These are phyloP conservation scores for Heliopora coerulea DNA, from an alignment of 92 coral and sea anemone genomes.

Conservation along the genomic window DNA sequence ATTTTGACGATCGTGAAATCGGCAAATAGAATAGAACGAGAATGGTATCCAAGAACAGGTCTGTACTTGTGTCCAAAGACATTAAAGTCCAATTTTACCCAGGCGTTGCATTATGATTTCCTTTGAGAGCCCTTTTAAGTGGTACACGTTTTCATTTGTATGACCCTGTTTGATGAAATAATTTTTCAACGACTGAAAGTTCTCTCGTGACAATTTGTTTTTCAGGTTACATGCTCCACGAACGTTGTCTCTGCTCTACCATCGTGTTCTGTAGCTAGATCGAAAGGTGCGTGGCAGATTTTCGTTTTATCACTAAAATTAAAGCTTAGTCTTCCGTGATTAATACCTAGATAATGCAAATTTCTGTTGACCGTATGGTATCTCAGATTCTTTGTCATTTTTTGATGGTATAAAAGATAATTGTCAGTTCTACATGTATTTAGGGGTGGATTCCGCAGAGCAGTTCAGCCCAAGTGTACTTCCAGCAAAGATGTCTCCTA, in stretches of 20 bases:
- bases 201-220: not conserved
- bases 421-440: not conserved
- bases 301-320: conserved; percentile 2
- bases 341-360: not conserved
- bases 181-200: not conserved
- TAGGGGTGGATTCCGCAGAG: conserved; percentile 22
- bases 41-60: conserved; percentile 6
- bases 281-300: conserved; percentile 16
- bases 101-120: conserved; percentile 5
- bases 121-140: not conserved
- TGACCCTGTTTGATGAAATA: not conserved
- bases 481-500: conserved; percentile 87
- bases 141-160: not conserved
- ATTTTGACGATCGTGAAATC: conserved; percentile 1
- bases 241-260: conserved; percentile 9
- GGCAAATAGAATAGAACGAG: not conserved
- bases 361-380: too few relatives aligned
- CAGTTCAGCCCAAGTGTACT: conserved; percentile 49
- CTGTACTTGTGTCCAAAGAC: conserved; percentile 4
- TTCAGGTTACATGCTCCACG: conserved; percentile 7
- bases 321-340: not conserved
- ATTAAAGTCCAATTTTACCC: conserved; percentile 9
- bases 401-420: not conserved
- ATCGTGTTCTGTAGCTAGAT: conserved; percentile 13
- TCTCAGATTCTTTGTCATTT: not conserved